Conservation (phyloP, 2,113 vertebrate species). For the Tragulus kanchil region DNA sequence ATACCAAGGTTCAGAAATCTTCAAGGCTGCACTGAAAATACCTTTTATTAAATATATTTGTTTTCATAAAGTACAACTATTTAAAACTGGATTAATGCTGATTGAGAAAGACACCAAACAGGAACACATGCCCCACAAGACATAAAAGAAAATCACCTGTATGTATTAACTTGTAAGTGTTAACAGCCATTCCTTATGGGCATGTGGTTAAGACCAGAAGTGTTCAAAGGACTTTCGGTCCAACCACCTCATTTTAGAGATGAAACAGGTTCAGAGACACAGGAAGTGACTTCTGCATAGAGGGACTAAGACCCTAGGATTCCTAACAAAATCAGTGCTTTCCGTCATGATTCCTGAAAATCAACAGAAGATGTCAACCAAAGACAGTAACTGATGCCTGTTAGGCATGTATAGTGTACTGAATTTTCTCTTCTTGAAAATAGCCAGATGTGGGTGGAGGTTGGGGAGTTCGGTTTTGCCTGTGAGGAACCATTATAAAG, state of each 20-base stretch:
- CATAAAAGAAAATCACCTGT: background rate
- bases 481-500: slow-evolving; percentile 35
- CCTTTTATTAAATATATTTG: background rate
- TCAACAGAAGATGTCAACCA: background rate
- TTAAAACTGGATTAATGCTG: background rate
- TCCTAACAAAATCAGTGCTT: background rate
- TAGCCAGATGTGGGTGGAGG: background rate
- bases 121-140: slow-evolving; percentile 3
- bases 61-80: slow-evolving; percentile 31
- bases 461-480: background rate
- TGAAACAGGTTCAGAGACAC: background rate
- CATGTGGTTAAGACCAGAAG: background rate
- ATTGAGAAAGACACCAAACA: background rate
- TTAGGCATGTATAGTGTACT: background rate
- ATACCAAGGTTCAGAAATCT: background rate
- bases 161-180: background rate
- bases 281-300: background rate
- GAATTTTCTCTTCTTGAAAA: slow-evolving; percentile 55
- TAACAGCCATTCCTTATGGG: background rate
- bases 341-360: background rate
- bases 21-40: slow-evolving; percentile 39
- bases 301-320: background rate
- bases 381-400: background rate
- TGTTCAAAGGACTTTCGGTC: background rate
- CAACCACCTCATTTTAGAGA: background rate